Conservation (phyloP, 2,797 vertebrate genomes). For the Myotis vivesi region DNA sequence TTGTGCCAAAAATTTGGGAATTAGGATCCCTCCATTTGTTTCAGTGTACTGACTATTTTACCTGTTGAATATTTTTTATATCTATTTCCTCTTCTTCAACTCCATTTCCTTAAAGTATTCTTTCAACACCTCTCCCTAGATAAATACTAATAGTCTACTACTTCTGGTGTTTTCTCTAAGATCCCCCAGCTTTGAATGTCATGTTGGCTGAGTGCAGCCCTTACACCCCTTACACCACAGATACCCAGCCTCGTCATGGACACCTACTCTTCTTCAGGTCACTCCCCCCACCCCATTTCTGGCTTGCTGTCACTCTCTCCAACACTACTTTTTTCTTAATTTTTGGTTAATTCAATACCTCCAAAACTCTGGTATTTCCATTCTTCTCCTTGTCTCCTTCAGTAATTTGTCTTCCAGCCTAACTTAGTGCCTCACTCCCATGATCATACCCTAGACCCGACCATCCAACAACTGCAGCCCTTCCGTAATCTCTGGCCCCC, state of each 20-base stretch:
- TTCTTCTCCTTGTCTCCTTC: neutral
- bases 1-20: neutral
- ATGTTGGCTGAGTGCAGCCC: neutral
- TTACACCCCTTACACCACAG: too few relatives aligned
- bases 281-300: neutral
- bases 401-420: neutral
- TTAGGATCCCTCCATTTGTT: neutral
- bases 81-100: neutral
- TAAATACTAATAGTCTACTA: neutral
- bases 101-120: neutral
- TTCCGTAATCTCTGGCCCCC: neutral
- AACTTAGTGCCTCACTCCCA: neutral
- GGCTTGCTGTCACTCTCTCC: neutral
- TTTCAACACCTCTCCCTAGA: neutral
- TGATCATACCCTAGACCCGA: neutral
- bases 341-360: constrained; percentile 29
- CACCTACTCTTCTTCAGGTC: neutral
- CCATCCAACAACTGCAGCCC: neutral
- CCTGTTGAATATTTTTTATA: neutral
- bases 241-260: neutral
- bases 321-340: neutral
- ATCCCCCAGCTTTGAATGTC: neutral
- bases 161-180: neutral
- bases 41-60: neutral
- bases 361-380: neutral